Evolutionary conservation across 2,888 invertebrate genomes (phyloP), one percentile per base, ranked within the genome.

Genomic region (Omphaloscelis lunosa): DNA sequence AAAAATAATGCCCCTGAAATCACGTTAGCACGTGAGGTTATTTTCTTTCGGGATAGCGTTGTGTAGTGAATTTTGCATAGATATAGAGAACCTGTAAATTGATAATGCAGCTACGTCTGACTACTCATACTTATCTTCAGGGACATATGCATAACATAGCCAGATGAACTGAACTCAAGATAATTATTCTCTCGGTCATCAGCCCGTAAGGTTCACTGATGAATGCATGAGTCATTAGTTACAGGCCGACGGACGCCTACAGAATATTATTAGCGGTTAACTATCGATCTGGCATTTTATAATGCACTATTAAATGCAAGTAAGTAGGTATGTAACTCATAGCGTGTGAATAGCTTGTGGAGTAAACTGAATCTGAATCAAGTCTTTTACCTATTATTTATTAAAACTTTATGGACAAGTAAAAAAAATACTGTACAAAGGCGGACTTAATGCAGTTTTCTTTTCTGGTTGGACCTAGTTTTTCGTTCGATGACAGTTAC

Each of bases 141-240:
- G n/a, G 4, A 34, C 34, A 34, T 34, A 34, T 34, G 34, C 34
- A 34, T 34, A 34, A 17, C 6, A 39, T 9, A 58, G 39, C 29
- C 20, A 39, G 39, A 72, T 45, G 53, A 15, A 39, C 81, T 39
- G 72, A 61, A 62, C 27, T 61, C 23, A 34, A 34, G 34, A 41
- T 45, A 72, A 61, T 45, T 75, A 56, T 66, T 59, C 34, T 27
- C 23, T 53, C 39, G 58, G 58, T 81, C 58, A 82, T 41, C 39
- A 75, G 53, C 12, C 75, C 27, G 29, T 75, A 41, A 82, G 9
- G 5, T 51, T 58, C 51, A 62, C 62, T 76, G 51, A 58, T 58
- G 27, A 51, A 68, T 63, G 63, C 53, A 82, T 27, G 77, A 68
- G 67, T 82, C 68, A 82, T 67, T 82, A 76, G 41, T 82, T n/a